Evolutionary conservation across 2,888 invertebrate genomes (phyloP).

Genomic region (Chymomyza procnemis): DNA sequence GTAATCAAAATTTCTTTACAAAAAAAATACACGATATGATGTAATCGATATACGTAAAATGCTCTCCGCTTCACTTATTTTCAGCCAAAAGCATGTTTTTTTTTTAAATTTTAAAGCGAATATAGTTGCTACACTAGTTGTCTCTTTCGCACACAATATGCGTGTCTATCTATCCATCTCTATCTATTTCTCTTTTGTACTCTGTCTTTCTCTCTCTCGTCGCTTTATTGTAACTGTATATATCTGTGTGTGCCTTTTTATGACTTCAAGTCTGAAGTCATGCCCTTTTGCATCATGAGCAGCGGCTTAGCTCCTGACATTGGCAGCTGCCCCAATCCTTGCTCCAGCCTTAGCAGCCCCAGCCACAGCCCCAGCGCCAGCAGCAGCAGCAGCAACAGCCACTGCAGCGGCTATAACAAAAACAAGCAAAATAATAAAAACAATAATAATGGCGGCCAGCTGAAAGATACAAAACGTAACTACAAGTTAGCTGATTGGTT

Average conservation of each 20-base stretch:
- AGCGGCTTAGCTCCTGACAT: conserved; percentile 33
- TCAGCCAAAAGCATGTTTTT: background rate
- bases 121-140: background rate
- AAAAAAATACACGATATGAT: too few relatives aligned
- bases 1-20: too few relatives aligned
- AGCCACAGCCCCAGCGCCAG: conserved; percentile 2
- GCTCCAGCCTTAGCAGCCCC: conserved; percentile 3
- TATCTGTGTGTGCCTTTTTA: conserved; percentile 9
- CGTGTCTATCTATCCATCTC: conserved; percentile 5
- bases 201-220: background rate
- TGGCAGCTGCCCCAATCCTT: background rate
- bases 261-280: conserved; percentile 12
- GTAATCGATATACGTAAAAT: too few relatives aligned
- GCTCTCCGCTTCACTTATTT: too few relatives aligned
- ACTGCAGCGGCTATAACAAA: background rate
- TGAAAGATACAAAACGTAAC: conserved; percentile 45
- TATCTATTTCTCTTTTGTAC: background rate
- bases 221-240: background rate
- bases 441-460: conserved; percentile 10
- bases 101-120: conserved; percentile 1
- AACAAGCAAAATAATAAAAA: conserved; percentile 12
- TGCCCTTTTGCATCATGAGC: conserved; percentile 52
- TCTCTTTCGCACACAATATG: background rate
- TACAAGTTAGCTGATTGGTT: conserved; percentile 73
- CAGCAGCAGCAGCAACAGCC: conserved; percentile 3